Evolutionary conservation across 2,888 invertebrate species (phyloP), one percentile per base, ranked within the genome.

Genomic region (Poecilobothrus nobilitatus): DNA sequence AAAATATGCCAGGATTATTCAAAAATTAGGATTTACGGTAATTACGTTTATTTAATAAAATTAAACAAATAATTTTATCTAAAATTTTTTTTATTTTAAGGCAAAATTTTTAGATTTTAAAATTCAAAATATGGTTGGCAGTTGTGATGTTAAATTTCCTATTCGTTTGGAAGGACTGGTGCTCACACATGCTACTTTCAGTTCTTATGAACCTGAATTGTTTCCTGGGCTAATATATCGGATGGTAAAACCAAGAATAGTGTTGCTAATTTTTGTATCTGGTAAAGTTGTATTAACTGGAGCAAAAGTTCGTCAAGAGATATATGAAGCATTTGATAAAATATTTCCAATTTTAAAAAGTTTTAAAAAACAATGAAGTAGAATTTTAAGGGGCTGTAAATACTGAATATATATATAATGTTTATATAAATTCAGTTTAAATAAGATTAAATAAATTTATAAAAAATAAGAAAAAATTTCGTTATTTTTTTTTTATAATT

Each of bases 271-370:
- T 76, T 99, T 99, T 84, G 99, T 99, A 6, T 97, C 97, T 72
- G 99, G 99, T 66, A 99, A 99, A 87, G 91, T 99, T 71, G 98
- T 99, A 20, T 86, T 99, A 73, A 99, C 99, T 73, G 97, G 97
- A 73, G 97, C 96, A 71, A 98, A 98, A 86, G 91, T 92, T 63
- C 85, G 97, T 74, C 88, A 90, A 80, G 97, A 82, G 71, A 93
- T 98, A 69, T 93, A 95, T 81, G 96, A 97, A 80, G 96, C 97
- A 20, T 90, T 98, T 82, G 94, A 94, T 78, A 96, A 95, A 81
- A 98, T 98, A 80, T 95, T 95, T 83, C 97, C 97, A 12, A 96
- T 97, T 78, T 83, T 97, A 73, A 94, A 94, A 82, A 95, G 95
- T 82, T 98, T 96, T 81, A 92, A 94, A 78, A 98, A 98, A 81